A percentile compares a stretch with the other conserved stretches of the same genome.
Conservation (phyloP, 2,113 vertebrate genomes). For the Felis catus region F.catus_Fca126_mat1.0 CM031413.1:4097001-4097500, state of each 20-base stretch:
- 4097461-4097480: not conserved
- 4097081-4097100: not conserved
- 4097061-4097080: not conserved
- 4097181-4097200: not conserved
- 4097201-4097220: not conserved
- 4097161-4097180: not conserved
- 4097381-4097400: fast-evolving
- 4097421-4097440: not conserved
- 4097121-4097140: not conserved
- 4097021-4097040: not conserved
- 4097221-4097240: not conserved
- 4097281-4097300: not conserved
- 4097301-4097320: fast-evolving
- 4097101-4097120: not conserved
- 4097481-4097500: not conserved
- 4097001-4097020: not conserved
- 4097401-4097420: not conserved
- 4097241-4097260: not conserved
- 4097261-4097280: not conserved
- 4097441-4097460: not conserved
- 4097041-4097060: not conserved
- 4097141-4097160: not conserved
- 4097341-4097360: not conserved
- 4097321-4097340: not conserved
- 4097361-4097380: not conserved